Conservation (phyloP, 2,113 vertebrate genomes). For the Semicossyphus pulcher region DNA sequence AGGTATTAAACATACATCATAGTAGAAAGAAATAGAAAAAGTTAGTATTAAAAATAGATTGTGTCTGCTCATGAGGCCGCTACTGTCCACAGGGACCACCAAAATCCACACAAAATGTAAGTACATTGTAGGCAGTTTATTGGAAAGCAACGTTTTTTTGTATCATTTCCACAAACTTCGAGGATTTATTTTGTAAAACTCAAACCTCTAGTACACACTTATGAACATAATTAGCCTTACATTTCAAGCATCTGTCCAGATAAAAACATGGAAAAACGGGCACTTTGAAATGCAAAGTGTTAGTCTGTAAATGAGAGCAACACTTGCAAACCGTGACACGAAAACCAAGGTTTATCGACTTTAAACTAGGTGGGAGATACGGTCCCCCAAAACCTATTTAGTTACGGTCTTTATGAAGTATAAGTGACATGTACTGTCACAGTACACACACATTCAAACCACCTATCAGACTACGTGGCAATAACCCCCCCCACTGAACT, state of each 20-base stretch:
- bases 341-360: slow-evolving; percentile 6
- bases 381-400: slow-evolving; percentile 13
- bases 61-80: too few species aligned
- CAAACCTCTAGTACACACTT: slow-evolving; percentile 21
- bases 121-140: neutral
- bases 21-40: too few species aligned
- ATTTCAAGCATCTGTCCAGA: slow-evolving; percentile 22
- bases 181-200: slow-evolving; percentile 35
- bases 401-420: neutral
- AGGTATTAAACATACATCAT: too few species aligned
- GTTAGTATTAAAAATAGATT: too few species aligned
- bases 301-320: slow-evolving; percentile 10
- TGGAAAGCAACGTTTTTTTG: slow-evolving; percentile 17
- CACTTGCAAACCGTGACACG: neutral
- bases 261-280: slow-evolving; percentile 24
- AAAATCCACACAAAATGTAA: slow-evolving; percentile 33
- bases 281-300: slow-evolving; percentile 6
- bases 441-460: slow-evolving; percentile 33
- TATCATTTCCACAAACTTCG: neutral
- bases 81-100: slow-evolving; percentile 17
- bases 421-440: slow-evolving; percentile 30
- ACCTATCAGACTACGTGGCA: neutral
- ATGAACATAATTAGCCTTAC: slow-evolving; percentile 6
- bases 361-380: slow-evolving; percentile 2
- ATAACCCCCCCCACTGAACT: slow-evolving; percentile 54